Evolutionary conservation across 64 coral and sea anemone species (phyloP), one percentile per base, ranked within the genome.

Genomic region (Porites australiensis): DNA sequence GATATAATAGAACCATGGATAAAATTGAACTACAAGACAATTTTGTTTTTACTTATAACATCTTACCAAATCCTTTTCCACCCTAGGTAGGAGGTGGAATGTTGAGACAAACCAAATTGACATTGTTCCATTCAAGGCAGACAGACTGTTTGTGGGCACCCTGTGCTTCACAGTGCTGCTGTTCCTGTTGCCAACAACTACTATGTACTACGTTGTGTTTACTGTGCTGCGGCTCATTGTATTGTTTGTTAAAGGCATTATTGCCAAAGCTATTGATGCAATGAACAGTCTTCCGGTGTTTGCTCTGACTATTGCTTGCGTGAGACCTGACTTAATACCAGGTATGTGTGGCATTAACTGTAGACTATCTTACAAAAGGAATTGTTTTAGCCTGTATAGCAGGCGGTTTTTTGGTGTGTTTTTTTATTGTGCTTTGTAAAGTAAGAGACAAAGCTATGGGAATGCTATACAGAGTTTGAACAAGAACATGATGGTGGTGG

Each of bases 11-110:
- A 37, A 37, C 27, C 27, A 37, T 37, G 27, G 27, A 37, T 37
- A 37, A 37, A 37, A 37, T 37, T 37, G 27, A 37, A 37, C 27
- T 37, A 37, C 27, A 37, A 37, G 27, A 37, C 27, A 37, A 37
- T 37, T 37, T 37, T 37, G 27, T 37, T 37, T 37, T 37, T 37
- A 37, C 27, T 37, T 37, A 37, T 37, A 37, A 55, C 53, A 55
- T 9, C 77, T 88, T 65, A 46, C 53, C 49, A 5, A 50, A 75
- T 5, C 14, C 50, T 79, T 79, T 53, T 20, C n/a, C 16, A 60
- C 27, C 70, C 3, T 75, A 98, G 98, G 98, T 43, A 99, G 93
- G 37, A 99, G 96, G 54, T 96, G 94, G 91, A 99, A 94, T 92
- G 74, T 94, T 43, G 72, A 96, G 49, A 89, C 89, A 23, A 96